Percentiles rank a stretch among this genome's conserved stretches.
Evolutionary conservation across 2,113 vertebrate genomes (phyloP).

Genomic region (Quiscalus mexicanus): DNA sequence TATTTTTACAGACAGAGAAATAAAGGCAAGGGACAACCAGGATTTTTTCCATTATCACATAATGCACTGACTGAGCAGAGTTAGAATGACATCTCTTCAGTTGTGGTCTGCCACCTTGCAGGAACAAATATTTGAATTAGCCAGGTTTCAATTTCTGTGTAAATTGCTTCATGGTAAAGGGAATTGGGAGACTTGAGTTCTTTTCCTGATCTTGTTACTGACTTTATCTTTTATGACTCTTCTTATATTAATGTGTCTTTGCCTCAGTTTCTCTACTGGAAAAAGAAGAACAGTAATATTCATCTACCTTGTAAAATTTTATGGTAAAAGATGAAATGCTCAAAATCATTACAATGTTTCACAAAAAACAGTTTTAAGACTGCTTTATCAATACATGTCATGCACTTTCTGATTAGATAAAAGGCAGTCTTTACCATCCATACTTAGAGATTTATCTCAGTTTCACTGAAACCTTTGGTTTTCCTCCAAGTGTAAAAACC

Average conservation of each 20-base stretch:
- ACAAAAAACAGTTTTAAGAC: neutral
- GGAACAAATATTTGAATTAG: conserved; percentile 1
- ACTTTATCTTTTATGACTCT: neutral
- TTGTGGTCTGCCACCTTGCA: neutral
- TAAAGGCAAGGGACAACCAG: neutral
- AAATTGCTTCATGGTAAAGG: neutral
- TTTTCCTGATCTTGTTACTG: neutral
- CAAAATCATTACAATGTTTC: neutral
- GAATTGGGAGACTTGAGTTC: neutral
- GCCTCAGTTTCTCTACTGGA: neutral
- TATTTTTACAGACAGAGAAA: neutral
- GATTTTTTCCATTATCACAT: neutral
- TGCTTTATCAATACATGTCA: neutral
- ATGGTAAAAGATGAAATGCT: neutral
- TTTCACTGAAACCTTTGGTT: neutral
- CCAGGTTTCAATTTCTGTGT: neutral
- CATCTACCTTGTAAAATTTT: neutral
- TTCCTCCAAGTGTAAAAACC: neutral
- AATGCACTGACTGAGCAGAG: neutral
- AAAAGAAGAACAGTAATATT: neutral
- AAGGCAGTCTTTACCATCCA: neutral
- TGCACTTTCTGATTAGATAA: neutral
- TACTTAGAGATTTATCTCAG: neutral
- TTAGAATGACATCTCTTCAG: neutral
- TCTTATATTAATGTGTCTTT: neutral